These are phyloP conservation scores for Cottus gobio DNA, from an alignment of 2,113 vertebrate species.

Conservation along the genomic window DNA sequence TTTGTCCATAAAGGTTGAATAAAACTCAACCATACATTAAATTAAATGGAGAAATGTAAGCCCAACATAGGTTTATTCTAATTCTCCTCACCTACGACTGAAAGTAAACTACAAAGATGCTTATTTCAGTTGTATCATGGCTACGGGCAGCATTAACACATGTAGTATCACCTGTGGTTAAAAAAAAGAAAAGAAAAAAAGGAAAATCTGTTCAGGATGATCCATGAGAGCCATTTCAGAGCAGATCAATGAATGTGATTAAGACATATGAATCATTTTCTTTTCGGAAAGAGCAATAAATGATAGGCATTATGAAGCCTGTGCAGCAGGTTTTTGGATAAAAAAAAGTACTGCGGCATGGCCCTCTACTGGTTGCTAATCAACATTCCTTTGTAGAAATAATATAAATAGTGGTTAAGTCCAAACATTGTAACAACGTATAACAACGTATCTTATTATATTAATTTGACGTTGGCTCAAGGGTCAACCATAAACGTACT, in stretches of 20 bases:
- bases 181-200: not conserved
- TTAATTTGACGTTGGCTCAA: conserved; percentile 61
- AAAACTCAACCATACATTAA: conserved; percentile 88
- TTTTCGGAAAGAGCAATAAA: conserved; percentile 7
- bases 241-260: conserved; percentile 38
- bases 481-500: conserved; percentile 62
- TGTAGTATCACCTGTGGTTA: conserved; percentile 21
- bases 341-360: conserved; percentile 21
- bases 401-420: conserved; percentile 42
- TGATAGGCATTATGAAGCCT: conserved; percentile 18
- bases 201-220: conserved; percentile 27
- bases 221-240: conserved; percentile 41
- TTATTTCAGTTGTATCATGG: conserved; percentile 9
- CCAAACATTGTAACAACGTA: conserved; percentile 32
- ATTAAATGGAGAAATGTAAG: conserved; percentile 28
- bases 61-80: conserved; percentile 25
- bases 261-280: conserved; percentile 18
- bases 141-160: conserved; percentile 23
- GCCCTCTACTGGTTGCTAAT: conserved; percentile 21
- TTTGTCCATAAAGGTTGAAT: conserved; percentile 83
- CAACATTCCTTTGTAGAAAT: conserved; percentile 28
- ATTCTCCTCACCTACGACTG: conserved; percentile 5
- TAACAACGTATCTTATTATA: conserved; percentile 47
- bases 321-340: conserved; percentile 18
- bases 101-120: conserved; percentile 11